Conservation (phyloP, 2,113 vertebrate genomes). For the Emydocephalus ijimae region DNA sequence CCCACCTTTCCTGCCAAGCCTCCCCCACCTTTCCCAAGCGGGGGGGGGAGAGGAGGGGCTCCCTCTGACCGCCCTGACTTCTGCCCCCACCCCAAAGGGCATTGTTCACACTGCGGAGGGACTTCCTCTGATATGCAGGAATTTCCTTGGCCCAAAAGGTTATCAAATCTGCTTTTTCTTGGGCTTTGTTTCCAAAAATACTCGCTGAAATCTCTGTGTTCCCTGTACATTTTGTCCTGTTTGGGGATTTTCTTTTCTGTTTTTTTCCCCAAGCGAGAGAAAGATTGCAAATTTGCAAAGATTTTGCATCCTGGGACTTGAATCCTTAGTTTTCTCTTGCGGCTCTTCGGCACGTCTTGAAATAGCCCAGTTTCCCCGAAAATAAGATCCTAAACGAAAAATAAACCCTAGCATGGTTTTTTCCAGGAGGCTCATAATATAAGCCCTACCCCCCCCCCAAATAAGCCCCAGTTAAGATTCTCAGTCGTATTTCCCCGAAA, state of each 20-base stretch:
- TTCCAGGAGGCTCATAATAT: no score
- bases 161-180: conserved; percentile 26
- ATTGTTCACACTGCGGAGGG: conserved; percentile 17
- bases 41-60: no score
- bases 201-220: conserved; percentile 30
- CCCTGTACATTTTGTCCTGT: background rate
- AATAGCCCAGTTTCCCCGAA: no score
- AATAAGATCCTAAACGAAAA: no score
- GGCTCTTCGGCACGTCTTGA: no score
- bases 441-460: no score
- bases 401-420: no score
- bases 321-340: background rate
- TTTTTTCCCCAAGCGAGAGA: conserved; percentile 28
- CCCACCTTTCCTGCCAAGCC: background rate
- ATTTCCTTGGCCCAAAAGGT: background rate
- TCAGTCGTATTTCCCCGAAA: no score
- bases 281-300: background rate
- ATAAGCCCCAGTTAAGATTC: no score
- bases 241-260: background rate
- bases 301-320: background rate
- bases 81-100: background rate
- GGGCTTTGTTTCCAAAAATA: background rate
- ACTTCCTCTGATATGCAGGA: background rate
- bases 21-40: background rate
- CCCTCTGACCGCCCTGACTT: background rate